A percentile compares a stretch with the other conserved stretches of the same genome.
Evolutionary conservation across 1,140 invertebrate species (phyloP).

Genomic region (Archegozetes longisetosus): DNA sequence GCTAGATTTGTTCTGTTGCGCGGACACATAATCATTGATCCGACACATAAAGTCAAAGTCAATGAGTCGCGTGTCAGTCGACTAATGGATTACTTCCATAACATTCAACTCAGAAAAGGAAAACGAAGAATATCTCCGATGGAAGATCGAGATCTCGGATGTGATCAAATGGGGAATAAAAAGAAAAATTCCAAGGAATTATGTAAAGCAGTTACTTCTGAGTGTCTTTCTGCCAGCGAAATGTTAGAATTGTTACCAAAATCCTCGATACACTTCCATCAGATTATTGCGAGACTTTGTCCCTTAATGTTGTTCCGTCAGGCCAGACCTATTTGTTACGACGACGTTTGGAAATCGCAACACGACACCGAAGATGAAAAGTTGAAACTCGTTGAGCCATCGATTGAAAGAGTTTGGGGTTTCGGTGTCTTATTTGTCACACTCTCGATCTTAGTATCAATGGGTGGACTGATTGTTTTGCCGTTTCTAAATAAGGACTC

Average conservation of each 20-base stretch:
- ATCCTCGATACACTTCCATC: slow-evolving; percentile 1
- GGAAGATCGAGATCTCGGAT: slow-evolving; percentile 15
- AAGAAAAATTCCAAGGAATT: slow-evolving; percentile 3
- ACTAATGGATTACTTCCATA: slow-evolving; percentile 11
- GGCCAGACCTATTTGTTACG: slow-evolving; percentile 6
- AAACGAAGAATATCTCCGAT: slow-evolving; percentile 1
- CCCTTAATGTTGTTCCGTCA: slow-evolving; percentile 17
- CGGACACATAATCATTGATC: slow-evolving; percentile 15
- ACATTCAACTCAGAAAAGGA: slow-evolving; percentile 9
- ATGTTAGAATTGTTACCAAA: slow-evolving; percentile 12
- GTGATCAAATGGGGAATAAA: slow-evolving; percentile 4
- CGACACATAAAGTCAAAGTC: slow-evolving; percentile 2
- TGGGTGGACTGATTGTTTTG: slow-evolving; percentile 18
- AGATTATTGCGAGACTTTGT: slow-evolving; percentile 16
- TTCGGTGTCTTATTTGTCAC: slow-evolving; percentile 18
- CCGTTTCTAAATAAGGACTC: slow-evolving; percentile 16
- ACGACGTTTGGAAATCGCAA: neutral
- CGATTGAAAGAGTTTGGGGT: slow-evolving; percentile 16
- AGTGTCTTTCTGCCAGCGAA: slow-evolving; percentile 14
- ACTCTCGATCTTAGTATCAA: slow-evolving; percentile 18
- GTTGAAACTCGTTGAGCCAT: slow-evolving; percentile 15
- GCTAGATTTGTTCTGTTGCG: slow-evolving; percentile 7
- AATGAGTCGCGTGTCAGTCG: slow-evolving; percentile 11
- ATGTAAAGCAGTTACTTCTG: slow-evolving; percentile 12
- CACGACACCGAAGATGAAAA: slow-evolving; percentile 1